Base-by-base conservation (phyloP, 2,113 vertebrate species). In the Aegithalos caudatus region DNA sequence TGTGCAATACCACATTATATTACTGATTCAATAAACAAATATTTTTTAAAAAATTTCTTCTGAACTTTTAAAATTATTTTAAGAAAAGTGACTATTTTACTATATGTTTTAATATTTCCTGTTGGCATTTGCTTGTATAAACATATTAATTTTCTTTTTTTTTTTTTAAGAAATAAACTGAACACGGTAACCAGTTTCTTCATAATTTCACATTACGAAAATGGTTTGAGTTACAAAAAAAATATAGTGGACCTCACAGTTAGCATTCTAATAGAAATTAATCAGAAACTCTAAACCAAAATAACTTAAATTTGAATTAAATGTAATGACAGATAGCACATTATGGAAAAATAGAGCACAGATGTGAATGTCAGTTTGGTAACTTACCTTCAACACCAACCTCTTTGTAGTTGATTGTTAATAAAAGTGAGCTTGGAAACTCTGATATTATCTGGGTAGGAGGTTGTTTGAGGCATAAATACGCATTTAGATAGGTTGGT, bases 141-240 rank as follows among this genome's bases (percentile, higher is more conserved):
- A 31, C 4, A 29, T 45, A 44, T 22, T 12, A 38, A 7, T 66
- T 74, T 88, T 62, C 27, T 20, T 65, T 33, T 40, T 3, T 79
- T 14, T 27, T 8, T 66, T 47, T 70, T 44, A 62, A 58, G 2
- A 83, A 86, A 35, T 62, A 24, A 7, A 37, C 5, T 48, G 50
- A 33, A 2, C 14, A 57, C 0, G 0, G 6, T 48, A 66, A 62
- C 1, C 2, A 19, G 3, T 22, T 88, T 38, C 31, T 82, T 74
- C 16, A 48, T 48, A 65, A 61, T 12, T 19, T 44, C 22, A 42
- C 23, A 28, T 53, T 45, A 27, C 5, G 61, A 27, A 84, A 72
- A 35, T n/a, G 2, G 3, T 62, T 38, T 80, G 29, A 44, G 7
- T 71, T 62, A 27, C 31, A 53, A 44, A 58, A 37, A 56, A 44